These are phyloP conservation scores for Sinosuthora webbiana DNA, from an alignment of 2,113 vertebrate species.

Conservation along the genomic window DNA sequence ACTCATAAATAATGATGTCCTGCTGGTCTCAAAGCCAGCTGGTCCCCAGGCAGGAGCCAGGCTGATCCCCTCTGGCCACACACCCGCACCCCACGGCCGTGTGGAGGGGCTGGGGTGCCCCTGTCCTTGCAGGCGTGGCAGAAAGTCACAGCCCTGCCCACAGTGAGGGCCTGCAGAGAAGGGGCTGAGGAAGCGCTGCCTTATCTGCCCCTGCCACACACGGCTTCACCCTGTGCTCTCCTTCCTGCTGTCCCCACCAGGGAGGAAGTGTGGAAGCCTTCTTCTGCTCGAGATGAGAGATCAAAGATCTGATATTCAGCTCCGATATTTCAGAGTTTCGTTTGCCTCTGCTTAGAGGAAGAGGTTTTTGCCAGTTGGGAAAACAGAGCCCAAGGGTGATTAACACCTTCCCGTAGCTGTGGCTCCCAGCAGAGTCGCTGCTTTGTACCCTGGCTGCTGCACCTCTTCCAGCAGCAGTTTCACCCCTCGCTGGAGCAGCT, in stretches of 20 bases:
- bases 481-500: accelerated
- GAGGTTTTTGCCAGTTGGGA: neutral
- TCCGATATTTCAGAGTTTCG: neutral
- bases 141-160: neutral
- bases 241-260: conserved; percentile 17
- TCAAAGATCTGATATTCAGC: neutral
- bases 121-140: neutral
- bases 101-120: neutral
- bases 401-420: neutral
- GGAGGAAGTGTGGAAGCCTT: neutral
- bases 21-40: neutral
- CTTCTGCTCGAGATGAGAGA: neutral
- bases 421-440: neutral
- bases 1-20: neutral
- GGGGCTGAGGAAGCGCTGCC: neutral
- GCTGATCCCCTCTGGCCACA: accelerated
- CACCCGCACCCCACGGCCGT: accelerated
- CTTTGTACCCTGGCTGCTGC: neutral
- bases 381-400: neutral
- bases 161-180: accelerated
- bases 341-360: neutral
- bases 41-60: neutral
- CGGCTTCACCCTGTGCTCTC: neutral
- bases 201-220: neutral
- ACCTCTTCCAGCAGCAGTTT: neutral